phyloP scores from a whole-genome alignment of 1,140 invertebrate species.

The Aphis craccivora region DNA sequence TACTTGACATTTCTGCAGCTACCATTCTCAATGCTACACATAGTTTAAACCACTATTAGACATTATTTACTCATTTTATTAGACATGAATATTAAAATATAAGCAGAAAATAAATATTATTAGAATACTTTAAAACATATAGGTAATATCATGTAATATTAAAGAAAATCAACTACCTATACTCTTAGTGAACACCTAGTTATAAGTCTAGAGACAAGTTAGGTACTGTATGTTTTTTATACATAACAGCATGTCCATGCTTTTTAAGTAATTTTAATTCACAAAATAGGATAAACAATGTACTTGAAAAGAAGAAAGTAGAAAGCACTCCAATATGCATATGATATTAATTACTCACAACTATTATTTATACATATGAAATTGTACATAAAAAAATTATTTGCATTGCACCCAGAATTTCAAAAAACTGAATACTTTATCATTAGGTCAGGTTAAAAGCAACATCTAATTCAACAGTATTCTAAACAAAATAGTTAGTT shows the following conservation, averaged over 20 bases:
- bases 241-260: not conserved
- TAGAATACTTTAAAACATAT: not conserved
- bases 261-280: not conserved
- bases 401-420: not conserved
- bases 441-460: not conserved
- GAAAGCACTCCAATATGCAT: not conserved
- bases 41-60: not conserved
- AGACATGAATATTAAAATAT: not conserved
- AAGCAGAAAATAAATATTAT: not conserved
- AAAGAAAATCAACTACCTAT: not conserved
- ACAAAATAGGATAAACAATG: not conserved
- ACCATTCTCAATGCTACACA: conserved; percentile 51
- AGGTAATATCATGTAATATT: not conserved
- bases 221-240: not conserved
- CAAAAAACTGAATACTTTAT: not conserved
- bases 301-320: not conserved
- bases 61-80: not conserved
- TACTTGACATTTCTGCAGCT: conserved; percentile 54
- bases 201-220: not conserved
- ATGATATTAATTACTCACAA: not conserved
- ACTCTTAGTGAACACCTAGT: not conserved
- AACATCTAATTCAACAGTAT: not conserved
- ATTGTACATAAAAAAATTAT: not conserved
- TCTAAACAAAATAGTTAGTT: not conserved
- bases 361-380: not conserved